Evolutionary conservation across 2,113 vertebrate genomes (phyloP).

Genomic region (Bos javanicus): DNA sequence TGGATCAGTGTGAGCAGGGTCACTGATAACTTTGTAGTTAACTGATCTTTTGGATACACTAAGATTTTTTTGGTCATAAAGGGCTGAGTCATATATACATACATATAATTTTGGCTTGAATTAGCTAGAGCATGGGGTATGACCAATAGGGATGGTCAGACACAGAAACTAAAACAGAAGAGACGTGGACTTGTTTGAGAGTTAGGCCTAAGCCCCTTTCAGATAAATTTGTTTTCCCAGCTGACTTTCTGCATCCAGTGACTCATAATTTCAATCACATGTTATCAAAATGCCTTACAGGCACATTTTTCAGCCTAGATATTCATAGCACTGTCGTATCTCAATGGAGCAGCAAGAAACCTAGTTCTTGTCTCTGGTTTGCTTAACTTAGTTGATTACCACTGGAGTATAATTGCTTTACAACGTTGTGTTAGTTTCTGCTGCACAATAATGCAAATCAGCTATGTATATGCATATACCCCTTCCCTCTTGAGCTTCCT

Average conservation of each 20-base stretch:
- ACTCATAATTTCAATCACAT: background rate
- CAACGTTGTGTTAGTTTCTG: background rate
- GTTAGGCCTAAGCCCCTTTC: background rate
- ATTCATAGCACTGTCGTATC: background rate
- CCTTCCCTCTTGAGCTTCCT: background rate
- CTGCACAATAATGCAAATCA: background rate
- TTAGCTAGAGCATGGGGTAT: background rate
- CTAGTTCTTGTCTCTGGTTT: background rate
- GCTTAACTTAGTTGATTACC: background rate
- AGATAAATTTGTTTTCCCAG: background rate
- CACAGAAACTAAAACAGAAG: background rate
- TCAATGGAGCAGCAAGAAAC: background rate
- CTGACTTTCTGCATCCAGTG: background rate
- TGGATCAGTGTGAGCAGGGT: background rate
- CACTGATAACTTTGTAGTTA: constrained; percentile 50
- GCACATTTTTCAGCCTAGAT: background rate
- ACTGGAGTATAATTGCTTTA: background rate
- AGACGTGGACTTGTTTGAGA: background rate
- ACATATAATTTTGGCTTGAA: constrained; percentile 18
- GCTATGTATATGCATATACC: background rate
- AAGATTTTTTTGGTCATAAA: constrained; percentile 39
- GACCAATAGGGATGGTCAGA: background rate
- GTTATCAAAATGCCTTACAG: background rate
- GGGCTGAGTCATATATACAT: background rate
- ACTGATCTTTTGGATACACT: background rate